A percentile compares a stretch with the other conserved stretches of the same genome.
Evolutionary conservation across 2,888 invertebrate species (phyloP).

Genomic region (Netelia melanura): DNA sequence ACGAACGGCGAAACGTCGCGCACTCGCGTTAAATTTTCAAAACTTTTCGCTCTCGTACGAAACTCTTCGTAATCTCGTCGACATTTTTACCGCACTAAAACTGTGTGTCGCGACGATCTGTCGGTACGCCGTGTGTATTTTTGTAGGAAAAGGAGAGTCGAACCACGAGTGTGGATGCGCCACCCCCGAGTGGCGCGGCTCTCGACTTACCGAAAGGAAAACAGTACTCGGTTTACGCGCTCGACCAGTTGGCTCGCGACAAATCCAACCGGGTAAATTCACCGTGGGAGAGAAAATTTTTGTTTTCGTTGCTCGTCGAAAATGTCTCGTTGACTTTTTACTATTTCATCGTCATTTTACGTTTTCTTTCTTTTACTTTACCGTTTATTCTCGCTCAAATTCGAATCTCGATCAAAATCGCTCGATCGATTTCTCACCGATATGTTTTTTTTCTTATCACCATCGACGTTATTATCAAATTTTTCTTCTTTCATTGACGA

Average conservation of each 20-base stretch:
- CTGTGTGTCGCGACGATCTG: not conserved
- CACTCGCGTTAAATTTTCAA: not conserved
- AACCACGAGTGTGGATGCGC: constrained; percentile 6
- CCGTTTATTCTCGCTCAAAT: constrained; percentile 10
- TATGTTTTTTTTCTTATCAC: not conserved
- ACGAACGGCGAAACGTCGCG: not conserved
- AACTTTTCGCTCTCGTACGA: constrained; percentile 1
- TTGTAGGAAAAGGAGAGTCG: not conserved
- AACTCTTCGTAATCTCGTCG: not conserved
- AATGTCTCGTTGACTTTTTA: not conserved
- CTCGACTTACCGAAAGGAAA: constrained; percentile 37
- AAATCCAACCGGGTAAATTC: constrained; percentile 47
- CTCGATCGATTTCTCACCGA: not conserved
- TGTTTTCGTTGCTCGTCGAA: not conserved
- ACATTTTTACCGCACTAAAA: not conserved
- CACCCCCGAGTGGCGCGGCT: constrained; percentile 39
- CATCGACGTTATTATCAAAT: not conserved
- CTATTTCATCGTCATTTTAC: not conserved
- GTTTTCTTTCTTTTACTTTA: not conserved
- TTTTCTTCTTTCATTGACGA: too few species aligned
- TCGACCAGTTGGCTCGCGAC: not conserved
- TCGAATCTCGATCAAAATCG: not conserved
- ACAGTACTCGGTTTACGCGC: constrained; percentile 36
- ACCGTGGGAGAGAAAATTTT: constrained; percentile 15
- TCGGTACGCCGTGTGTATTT: not conserved